These are phyloP conservation scores for Neoscelio sp. DNA, from an alignment of 2,888 invertebrate genomes.

Conservation along the genomic window DNA sequence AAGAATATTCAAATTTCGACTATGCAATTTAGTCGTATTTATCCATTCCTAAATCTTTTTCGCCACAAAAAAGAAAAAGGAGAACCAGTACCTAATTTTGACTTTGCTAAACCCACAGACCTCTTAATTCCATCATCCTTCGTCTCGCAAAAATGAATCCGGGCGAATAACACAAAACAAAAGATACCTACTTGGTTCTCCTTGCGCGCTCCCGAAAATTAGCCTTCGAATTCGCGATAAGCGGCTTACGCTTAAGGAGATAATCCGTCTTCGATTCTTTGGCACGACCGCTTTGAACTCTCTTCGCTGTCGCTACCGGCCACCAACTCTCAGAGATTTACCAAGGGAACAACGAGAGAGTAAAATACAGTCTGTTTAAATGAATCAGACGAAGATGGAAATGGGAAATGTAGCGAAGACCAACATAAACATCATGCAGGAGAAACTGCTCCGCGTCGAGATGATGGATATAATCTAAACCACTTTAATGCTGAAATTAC, in stretches of 20 bases:
- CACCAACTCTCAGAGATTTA: conserved; percentile 20
- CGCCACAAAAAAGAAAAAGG: too few species aligned
- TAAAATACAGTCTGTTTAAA: neutral
- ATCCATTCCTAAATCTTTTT: too few species aligned
- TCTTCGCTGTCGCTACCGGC: conserved; percentile 29
- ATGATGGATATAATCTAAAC: conserved; percentile 73
- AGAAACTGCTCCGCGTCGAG: conserved; percentile 19
- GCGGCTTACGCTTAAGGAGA: conserved; percentile 75
- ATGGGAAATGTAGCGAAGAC: conserved; percentile 26
- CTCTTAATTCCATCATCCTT: too few species aligned
- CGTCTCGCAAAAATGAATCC: neutral
- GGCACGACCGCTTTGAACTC: conserved; percentile 72
- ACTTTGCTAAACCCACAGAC: too few species aligned
- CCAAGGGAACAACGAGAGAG: conserved; percentile 31
- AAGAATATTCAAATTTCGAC: too few species aligned
- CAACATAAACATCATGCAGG: conserved; percentile 15
- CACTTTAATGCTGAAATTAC: conserved; percentile 77
- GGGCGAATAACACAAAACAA: conserved; percentile 32
- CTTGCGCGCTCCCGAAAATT: conserved; percentile 73
- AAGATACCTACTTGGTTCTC: conserved; percentile 5
- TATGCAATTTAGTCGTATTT: too few species aligned
- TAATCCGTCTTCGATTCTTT: conserved; percentile 79
- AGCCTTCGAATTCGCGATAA: conserved; percentile 78
- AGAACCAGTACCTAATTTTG: too few species aligned
- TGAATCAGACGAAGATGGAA: conserved; percentile 21